These are phyloP conservation scores for Thomomys bottae DNA, from an alignment of 2,113 vertebrate genomes.

Conservation along the genomic window DNA sequence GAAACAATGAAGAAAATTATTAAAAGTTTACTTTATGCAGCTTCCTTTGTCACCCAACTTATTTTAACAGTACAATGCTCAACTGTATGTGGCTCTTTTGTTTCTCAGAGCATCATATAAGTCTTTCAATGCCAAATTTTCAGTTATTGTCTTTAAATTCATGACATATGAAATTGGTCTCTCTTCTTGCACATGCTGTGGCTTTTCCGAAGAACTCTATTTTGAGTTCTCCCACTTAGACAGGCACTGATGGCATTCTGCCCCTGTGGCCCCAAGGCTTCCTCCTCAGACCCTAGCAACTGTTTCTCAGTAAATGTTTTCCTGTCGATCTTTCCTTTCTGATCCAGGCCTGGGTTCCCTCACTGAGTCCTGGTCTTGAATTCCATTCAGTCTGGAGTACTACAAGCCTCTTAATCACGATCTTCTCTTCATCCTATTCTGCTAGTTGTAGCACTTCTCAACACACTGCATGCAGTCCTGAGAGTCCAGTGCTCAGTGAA, in stretches of 20 bases:
- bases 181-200: not conserved
- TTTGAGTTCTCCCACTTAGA: not conserved
- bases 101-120: not conserved
- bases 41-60: not conserved
- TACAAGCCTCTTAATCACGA: not conserved
- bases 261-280: not conserved
- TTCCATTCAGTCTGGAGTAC: not conserved
- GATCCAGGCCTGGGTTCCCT: not conserved
- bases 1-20: not conserved
- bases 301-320: not conserved
- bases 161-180: not conserved
- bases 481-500: not conserved
- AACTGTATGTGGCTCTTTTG: not conserved
- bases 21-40: not conserved
- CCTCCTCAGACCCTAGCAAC: not conserved
- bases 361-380: not conserved
- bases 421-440: conserved; percentile 17
- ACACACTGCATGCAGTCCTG: not conserved
- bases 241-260: not conserved
- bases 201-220: not conserved
- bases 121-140: not conserved
- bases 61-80: not conserved
- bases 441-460: not conserved
- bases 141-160: not conserved
- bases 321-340: not conserved